phyloP scores from a whole-genome alignment of 2,113 vertebrate genomes.

The Australoheros scitulus region DNA sequence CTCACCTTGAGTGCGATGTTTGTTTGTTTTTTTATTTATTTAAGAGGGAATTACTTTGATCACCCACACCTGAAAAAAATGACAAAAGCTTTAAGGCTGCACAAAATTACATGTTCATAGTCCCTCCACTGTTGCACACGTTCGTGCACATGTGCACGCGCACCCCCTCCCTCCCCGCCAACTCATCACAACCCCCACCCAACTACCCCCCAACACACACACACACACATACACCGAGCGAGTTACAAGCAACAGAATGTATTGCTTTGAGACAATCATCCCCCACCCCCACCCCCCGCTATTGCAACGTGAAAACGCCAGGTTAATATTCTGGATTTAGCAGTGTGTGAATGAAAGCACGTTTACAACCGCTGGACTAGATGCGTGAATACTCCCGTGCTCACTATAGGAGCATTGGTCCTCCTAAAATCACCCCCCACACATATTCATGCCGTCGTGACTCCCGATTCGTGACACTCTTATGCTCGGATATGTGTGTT shows the following conservation, averaged over 20 bases:
- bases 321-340: constrained; percentile 62
- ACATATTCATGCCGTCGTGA: constrained; percentile 65
- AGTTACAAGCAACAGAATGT: constrained; percentile 50
- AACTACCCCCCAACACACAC: background rate
- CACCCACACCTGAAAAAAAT: background rate
- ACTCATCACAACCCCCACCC: background rate
- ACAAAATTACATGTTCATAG: constrained; percentile 4
- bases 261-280: constrained; percentile 53
- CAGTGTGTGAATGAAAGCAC: constrained; percentile 54
- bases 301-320: constrained; percentile 57
- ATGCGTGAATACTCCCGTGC: constrained; percentile 49
- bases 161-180: background rate
- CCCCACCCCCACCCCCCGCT: constrained; percentile 40
- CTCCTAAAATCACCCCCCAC: constrained; percentile 45
- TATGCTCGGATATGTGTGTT: constrained; percentile 32
- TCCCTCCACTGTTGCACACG: constrained; percentile 37
- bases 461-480: constrained; percentile 64
- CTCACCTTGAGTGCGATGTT: background rate
- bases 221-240: constrained; percentile 15
- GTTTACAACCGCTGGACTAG: constrained; percentile 55
- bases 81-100: background rate
- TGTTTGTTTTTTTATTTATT: background rate
- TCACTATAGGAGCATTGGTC: constrained; percentile 30
- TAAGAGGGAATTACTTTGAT: background rate
- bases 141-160: constrained; percentile 45